Evolutionary conservation across 2,113 vertebrate genomes (phyloP).

Genomic region (Choloepus hoffmanni): DNA sequence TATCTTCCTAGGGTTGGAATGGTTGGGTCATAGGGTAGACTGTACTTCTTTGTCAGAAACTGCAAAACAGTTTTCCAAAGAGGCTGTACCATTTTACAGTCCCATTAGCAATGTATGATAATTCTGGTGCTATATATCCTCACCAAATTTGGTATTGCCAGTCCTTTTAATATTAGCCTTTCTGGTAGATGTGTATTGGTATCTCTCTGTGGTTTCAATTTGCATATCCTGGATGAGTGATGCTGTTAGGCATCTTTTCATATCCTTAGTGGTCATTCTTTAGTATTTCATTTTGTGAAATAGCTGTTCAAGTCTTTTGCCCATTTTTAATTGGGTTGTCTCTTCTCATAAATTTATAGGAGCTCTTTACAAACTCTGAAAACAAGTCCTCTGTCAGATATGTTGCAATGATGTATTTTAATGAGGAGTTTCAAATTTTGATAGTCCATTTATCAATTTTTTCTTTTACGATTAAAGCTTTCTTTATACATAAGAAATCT

Average conservation of each 20-base stretch:
- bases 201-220: not conserved
- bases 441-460: not conserved
- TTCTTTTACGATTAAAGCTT: not conserved
- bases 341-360: not conserved
- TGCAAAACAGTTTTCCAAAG: not conserved
- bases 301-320: not conserved
- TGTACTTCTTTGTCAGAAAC: not conserved
- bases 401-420: not conserved
- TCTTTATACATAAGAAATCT: not conserved
- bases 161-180: not conserved
- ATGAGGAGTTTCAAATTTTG: constrained; percentile 8
- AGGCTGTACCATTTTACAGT: not conserved
- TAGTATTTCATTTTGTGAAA: not conserved
- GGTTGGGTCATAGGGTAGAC: not conserved
- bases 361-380: not conserved
- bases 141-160: not conserved
- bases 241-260: not conserved
- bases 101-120: not conserved
- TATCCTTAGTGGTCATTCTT: not conserved
- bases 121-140: not conserved
- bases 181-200: not conserved
- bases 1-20: not conserved
- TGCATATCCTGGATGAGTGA: not conserved
- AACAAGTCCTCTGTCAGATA: not conserved
- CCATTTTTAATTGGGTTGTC: constrained; percentile 4